Evolutionary conservation across 2,797 vertebrate genomes (phyloP).

Genomic region (Sparidentex hasta): DNA sequence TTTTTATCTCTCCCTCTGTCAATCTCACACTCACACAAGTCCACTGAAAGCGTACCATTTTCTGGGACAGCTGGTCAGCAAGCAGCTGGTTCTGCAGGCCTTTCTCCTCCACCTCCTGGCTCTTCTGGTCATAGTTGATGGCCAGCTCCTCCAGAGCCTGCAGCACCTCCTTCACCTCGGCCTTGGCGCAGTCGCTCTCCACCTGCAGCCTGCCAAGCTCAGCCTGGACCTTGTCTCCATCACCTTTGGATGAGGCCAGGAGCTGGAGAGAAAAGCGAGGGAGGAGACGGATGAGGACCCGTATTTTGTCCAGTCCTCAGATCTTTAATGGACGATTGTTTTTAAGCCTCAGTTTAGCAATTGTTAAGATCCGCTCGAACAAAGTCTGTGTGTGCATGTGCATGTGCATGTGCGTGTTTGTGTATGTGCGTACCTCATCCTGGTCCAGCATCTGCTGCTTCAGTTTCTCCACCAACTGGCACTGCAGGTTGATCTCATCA

Average conservation of each 20-base stretch:
- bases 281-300: neutral
- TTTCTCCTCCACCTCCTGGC: slow-evolving; percentile 97
- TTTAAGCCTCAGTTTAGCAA: neutral
- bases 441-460: slow-evolving; percentile 99
- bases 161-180: slow-evolving; percentile 96
- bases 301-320: neutral
- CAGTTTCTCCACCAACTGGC: slow-evolving; percentile 96
- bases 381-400: neutral
- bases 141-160: slow-evolving; percentile 97
- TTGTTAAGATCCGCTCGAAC: neutral
- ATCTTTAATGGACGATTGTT: too few species aligned
- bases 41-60: slow-evolving; percentile 86
- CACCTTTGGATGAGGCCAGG: slow-evolving; percentile 92
- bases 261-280: slow-evolving; percentile 79
- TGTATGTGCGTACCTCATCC: slow-evolving; percentile 89
- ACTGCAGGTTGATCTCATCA: slow-evolving; percentile 99
- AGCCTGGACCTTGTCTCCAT: slow-evolving; percentile 93
- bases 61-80: slow-evolving; percentile 93
- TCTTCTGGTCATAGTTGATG: slow-evolving; percentile 98
- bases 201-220: slow-evolving; percentile 92
- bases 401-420: neutral
- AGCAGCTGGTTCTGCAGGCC: slow-evolving; percentile 94
- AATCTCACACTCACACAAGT: neutral
- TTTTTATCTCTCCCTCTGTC: neutral
- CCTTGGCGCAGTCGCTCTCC: slow-evolving; percentile 94